Conservation (phyloP, 2,888 invertebrate genomes). For the Entomobrya multifasciata region DNA sequence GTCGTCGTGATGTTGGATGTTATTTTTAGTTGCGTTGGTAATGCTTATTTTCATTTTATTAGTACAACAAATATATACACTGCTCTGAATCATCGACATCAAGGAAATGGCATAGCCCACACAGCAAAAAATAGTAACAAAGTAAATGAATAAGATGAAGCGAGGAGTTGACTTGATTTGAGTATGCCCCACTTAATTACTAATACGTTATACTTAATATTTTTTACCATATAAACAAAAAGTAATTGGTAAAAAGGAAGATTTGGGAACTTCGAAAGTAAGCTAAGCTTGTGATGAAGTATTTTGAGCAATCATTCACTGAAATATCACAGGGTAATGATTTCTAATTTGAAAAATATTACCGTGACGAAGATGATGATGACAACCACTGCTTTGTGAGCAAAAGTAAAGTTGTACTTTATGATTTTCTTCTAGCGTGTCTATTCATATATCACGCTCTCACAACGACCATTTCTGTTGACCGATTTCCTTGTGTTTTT, state of each 20-base stretch:
- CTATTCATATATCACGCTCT: no score
- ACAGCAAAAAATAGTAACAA: conserved; percentile 28
- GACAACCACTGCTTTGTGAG: conserved; percentile 4
- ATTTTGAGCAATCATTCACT: neutral
- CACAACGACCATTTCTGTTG: no score
- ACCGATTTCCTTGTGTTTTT: no score
- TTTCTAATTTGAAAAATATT: no score
- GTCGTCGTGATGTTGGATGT: neutral
- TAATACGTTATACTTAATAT: conserved; percentile 11
- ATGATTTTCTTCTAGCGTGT: no score
- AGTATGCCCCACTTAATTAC: conserved; percentile 54
- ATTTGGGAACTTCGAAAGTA: neutral
- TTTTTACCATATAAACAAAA: neutral
- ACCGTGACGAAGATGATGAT: no score
- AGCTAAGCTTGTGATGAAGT: neutral
- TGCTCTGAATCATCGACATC: neutral
- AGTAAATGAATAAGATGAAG: neutral
- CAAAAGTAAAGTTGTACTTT: no score
- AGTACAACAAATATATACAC: neutral
- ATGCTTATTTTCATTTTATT: neutral
- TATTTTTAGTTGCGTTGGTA: conserved; percentile 8
- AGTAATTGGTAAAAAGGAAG: conserved; percentile 28
- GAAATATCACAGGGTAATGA: neutral
- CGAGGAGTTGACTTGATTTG: neutral
- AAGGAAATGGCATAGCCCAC: conserved; percentile 34